A percentile compares a stretch with the other conserved stretches of the same genome.
phyloP scores from a whole-genome alignment of 2,888 invertebrate genomes.

The Nephrotoma appendiculata region DNA sequence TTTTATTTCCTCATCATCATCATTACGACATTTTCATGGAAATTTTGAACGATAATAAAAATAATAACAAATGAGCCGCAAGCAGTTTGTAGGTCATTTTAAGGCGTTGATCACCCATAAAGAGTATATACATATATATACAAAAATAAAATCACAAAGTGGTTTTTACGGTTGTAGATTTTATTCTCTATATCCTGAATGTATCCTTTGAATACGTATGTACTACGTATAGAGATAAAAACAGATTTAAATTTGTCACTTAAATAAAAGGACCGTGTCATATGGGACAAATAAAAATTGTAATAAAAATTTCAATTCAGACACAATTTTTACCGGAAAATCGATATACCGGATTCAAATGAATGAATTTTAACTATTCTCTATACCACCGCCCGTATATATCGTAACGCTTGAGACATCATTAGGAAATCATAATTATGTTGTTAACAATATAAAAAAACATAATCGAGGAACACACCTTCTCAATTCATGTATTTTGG shows the following conservation, averaged over 20 bases:
- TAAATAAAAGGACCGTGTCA: neutral
- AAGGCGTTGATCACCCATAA: constrained; percentile 7
- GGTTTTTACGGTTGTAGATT: neutral
- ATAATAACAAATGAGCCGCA: constrained; percentile 9
- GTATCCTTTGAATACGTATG: neutral
- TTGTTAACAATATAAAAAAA: neutral
- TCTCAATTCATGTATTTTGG: neutral
- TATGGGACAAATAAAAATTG: neutral
- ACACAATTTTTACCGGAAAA: neutral
- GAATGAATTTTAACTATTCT: neutral
- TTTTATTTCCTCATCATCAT: neutral
- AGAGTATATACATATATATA: neutral
- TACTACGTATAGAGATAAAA: neutral
- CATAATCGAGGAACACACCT: neutral
- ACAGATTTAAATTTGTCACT: neutral
- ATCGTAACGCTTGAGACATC: neutral
- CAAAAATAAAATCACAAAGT: neutral
- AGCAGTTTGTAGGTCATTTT: constrained; percentile 12
- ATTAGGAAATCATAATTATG: neutral
- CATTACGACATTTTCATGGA: constrained; percentile 9
- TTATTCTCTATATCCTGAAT: neutral
- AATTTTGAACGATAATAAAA: constrained; percentile 7
- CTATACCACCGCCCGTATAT: neutral
- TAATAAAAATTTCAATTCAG: neutral
- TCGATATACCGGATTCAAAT: neutral